Base-by-base conservation (phyloP, 1,140 invertebrate species). In the Conus ventricosus region DNA sequence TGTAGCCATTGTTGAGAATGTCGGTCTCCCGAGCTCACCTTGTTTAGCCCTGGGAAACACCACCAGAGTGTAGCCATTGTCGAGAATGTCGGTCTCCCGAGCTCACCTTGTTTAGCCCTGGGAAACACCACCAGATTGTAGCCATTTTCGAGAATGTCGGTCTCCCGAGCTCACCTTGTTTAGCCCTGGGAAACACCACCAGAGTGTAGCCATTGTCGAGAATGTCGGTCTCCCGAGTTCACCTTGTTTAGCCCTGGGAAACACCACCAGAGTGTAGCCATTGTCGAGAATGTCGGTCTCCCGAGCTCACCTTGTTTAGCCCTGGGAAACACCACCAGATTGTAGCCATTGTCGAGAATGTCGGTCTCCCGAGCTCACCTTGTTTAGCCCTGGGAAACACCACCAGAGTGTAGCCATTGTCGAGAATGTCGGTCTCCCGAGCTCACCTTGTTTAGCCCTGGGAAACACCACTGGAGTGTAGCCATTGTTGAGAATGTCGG, bases 231-330 rank as follows among this genome's bases (percentile, higher is more conserved):
- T 93, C 93, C 23, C 93, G 78, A 6, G 91, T n/a, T n/a, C n/a
- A n/a, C n/a, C n/a, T n/a, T n/a, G n/a, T n/a, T n/a, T n/a, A n/a
- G n/a, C n/a, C n/a, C n/a, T n/a, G n/a, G n/a, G n/a, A n/a, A n/a
- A 93, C 8, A 94, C 90, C 5, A 92, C 89, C 7, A 93, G 86
- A 1, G 92, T 92, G 84, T 94, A 91, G n/a, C 93, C 92, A 76
- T 93, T 92, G 57, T 93, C 93, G 4, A 91, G 88, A 51, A 93
- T 89, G 88, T 93, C 93, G 13, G 93, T 93, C 81, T 93, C 93
- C 23, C 93, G 78, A 6, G 91, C n/a, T n/a, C n/a, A n/a, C n/a
- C n/a, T n/a, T n/a, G n/a, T n/a, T n/a, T n/a, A n/a, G n/a, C n/a
- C n/a, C n/a, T n/a, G n/a, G n/a, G n/a, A n/a, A n/a, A 93, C 8